Percentiles rank a stretch among this genome's conserved stretches.
Evolutionary conservation across 2,888 invertebrate species (phyloP).

Genomic region (Lingula anatina): DNA sequence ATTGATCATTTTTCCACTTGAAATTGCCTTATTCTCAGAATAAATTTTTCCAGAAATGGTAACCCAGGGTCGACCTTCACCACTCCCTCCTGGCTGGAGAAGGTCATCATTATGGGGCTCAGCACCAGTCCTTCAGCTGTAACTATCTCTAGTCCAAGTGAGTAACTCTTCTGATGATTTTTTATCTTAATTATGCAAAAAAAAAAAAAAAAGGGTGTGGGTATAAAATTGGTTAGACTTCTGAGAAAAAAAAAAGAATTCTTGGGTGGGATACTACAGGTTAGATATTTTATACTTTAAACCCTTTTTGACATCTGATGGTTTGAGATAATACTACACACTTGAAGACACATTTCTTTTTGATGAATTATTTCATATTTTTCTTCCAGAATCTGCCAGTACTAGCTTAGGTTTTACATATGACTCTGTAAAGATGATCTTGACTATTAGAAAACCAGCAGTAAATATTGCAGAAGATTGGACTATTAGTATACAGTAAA

Average conservation of each 20-base stretch:
- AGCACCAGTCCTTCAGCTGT: slow-evolving; percentile 67
- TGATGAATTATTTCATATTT: slow-evolving; percentile 11
- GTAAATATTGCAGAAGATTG: slow-evolving; percentile 77
- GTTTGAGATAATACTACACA: no score
- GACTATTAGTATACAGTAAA: slow-evolving; percentile 56
- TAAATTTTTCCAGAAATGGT: slow-evolving; percentile 60
- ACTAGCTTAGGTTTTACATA: slow-evolving; percentile 64
- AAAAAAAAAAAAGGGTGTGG: no score
- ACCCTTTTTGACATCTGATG: no score
- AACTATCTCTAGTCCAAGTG: slow-evolving; percentile 43
- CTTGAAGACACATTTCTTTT: no score
- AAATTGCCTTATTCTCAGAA: no score
- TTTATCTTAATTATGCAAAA: no score
- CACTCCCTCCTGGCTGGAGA: slow-evolving; percentile 82
- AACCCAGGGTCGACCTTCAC: slow-evolving; percentile 65
- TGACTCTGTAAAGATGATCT: slow-evolving; percentile 61
- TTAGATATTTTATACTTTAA: no score
- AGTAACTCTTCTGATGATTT: no score
- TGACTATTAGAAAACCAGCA: slow-evolving; percentile 80
- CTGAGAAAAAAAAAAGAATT: no score
- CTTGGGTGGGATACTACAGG: no score
- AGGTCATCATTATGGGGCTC: slow-evolving; percentile 77
- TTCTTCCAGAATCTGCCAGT: slow-evolving; percentile 58
- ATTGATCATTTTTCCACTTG: not conserved
- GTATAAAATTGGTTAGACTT: no score